Evolutionary conservation across 2,797 vertebrate genomes (phyloP), one percentile per base, ranked within the genome.

Genomic region (Ataeniobius toweri): DNA sequence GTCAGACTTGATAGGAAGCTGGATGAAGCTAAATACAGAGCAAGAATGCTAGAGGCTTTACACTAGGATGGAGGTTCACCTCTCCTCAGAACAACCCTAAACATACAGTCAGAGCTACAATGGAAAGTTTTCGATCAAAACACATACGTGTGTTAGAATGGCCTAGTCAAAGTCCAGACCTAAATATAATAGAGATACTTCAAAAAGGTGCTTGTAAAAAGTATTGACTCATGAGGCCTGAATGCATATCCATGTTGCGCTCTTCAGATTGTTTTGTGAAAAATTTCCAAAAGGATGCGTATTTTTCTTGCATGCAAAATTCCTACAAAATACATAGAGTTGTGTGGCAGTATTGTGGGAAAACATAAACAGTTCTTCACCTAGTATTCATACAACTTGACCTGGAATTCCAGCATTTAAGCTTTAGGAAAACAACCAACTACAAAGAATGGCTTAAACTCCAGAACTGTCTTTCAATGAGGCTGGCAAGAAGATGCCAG

Each of bases 401-500:
- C 50, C 68, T 6, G 20, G 12, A 50, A 59, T 76, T 75, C 84
- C 39, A 39, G 14, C 48, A 65, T 67, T 85, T 50, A 77, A 58
- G 46, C 71, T 22, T 53, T 10, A 75, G 13, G 71, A 41, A 65
- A 22, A 24, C 6, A 22, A 53, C n/a, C 65, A 59, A 68, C 70
- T 8, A 12, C 3, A 22, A 28, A 67, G 69, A 79, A 78, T n/a
- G 55, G 73, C 55, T 68, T 50, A 44, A 73, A 80, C 41, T 71
- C 65, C 63, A 83, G 80, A 84, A 70, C 67, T 48, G 61, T 63
- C 24, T 55, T n/a, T 56, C 36, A 9, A 14, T 46, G 9, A 13
- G 20, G 26, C 48, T 28, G 65, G 51, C 58, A 56, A n/a, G 72
- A 75, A 71, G 81, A 81, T 63, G 76, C 46, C 9, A n/a, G 65